Conservation (phyloP, 2,797 vertebrate genomes). For the Psittacula echo region DNA sequence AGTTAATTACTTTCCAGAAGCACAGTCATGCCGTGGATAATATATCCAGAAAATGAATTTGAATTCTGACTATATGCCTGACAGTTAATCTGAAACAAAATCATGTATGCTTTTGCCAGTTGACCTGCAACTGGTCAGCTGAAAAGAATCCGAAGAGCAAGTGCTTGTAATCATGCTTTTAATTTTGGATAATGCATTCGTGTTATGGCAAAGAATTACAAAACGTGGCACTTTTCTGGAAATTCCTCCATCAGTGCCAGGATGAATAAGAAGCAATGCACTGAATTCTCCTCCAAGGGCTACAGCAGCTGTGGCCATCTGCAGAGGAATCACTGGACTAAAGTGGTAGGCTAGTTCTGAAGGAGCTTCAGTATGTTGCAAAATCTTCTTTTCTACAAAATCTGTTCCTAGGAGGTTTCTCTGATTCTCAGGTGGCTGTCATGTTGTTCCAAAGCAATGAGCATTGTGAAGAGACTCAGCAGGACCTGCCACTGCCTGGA, state of each 20-base stretch:
- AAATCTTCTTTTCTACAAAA: background rate
- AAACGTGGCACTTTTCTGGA: accelerated
- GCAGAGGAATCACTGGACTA: background rate
- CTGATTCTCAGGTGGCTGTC: background rate
- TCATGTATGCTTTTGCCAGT: background rate
- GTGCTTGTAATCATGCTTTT: background rate
- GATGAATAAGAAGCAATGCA: background rate
- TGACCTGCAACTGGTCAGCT: background rate
- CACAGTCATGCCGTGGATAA: background rate
- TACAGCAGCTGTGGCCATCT: background rate
- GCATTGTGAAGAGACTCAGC: background rate
- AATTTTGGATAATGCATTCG: background rate
- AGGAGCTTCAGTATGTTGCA: background rate
- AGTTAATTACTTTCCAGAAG: background rate
- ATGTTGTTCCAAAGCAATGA: accelerated
- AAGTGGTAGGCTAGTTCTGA: accelerated
- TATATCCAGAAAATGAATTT: background rate
- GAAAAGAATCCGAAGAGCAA: background rate
- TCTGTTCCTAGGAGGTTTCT: background rate
- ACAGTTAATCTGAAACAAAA: background rate
- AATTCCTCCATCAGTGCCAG: background rate
- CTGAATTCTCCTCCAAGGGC: background rate
- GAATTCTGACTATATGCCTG: background rate
- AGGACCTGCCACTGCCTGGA: background rate
- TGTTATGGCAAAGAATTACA: background rate